Conservation (phyloP, 2,888 invertebrate species). For the Plutella xylostella region DNA sequence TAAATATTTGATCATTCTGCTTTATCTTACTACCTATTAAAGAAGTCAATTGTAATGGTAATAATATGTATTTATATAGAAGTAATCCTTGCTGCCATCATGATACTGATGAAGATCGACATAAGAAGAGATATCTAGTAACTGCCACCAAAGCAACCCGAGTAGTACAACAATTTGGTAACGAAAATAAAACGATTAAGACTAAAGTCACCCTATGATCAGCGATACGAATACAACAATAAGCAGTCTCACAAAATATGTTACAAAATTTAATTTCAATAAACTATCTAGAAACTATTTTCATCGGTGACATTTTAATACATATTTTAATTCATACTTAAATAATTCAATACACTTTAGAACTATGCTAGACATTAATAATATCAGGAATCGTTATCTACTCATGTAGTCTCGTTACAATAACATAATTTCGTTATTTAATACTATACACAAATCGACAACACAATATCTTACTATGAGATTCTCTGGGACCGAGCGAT, state of each 20-base stretch:
- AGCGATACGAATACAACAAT: slow-evolving; percentile 67
- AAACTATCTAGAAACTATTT: slow-evolving; percentile 65
- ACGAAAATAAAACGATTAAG: slow-evolving; percentile 59
- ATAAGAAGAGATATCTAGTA: slow-evolving; percentile 25
- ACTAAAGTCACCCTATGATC: slow-evolving; percentile 53
- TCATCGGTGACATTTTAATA: slow-evolving; percentile 58
- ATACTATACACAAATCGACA: slow-evolving; percentile 70
- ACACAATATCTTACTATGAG: slow-evolving; percentile 62
- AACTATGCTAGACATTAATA: slow-evolving; percentile 61
- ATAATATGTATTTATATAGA: neutral
- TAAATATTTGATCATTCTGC: slow-evolving; percentile 68
- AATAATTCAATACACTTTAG: slow-evolving; percentile 62
- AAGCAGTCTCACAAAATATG: slow-evolving; percentile 71
- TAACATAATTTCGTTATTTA: slow-evolving; percentile 63
- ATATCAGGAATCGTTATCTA: slow-evolving; percentile 69
- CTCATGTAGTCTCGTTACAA: slow-evolving; percentile 65
- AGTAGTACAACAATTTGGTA: slow-evolving; percentile 67
- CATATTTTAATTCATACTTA: slow-evolving; percentile 48
- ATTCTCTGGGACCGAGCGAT: slow-evolving; percentile 58
- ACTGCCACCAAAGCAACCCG: slow-evolving; percentile 60
- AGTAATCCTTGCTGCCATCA: neutral
- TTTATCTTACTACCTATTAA: slow-evolving; percentile 2
- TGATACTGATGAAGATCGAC: neutral
- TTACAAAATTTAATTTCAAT: slow-evolving; percentile 60
- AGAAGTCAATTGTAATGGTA: slow-evolving; percentile 1